Conservation (phyloP, 2,797 vertebrate genomes). For the Hafferia zeledoni region DNA sequence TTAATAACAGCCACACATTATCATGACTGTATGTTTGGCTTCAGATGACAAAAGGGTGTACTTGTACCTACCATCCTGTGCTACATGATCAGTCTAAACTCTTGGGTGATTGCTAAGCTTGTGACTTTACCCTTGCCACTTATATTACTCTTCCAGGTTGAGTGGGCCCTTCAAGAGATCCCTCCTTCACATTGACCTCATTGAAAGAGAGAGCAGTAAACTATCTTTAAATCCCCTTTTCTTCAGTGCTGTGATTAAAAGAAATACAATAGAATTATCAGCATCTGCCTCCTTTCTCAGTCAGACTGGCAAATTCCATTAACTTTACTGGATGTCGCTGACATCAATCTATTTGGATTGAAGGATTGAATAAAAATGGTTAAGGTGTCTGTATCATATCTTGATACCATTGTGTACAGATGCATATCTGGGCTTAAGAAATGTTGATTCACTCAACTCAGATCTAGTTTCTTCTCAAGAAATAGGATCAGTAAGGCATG, state of each 20-base stretch:
- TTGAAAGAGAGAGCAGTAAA: background rate
- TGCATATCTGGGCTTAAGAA: background rate
- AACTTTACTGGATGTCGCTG: background rate
- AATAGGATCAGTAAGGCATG: background rate
- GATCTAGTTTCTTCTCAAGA: background rate
- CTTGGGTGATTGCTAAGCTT: background rate
- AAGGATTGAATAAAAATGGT: background rate
- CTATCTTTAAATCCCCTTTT: background rate
- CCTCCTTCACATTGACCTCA: background rate
- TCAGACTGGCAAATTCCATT: background rate
- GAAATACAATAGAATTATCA: background rate
- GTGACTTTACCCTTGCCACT: background rate
- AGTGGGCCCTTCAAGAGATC: background rate
- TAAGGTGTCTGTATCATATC: background rate
- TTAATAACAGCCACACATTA: background rate
- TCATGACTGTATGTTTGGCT: background rate
- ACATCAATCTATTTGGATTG: background rate
- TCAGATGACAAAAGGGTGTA: background rate
- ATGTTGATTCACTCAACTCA: background rate
- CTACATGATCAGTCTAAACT: background rate
- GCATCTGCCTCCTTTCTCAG: background rate
- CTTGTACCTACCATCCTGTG: background rate
- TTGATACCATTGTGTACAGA: fast-evolving
- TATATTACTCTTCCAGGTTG: background rate
- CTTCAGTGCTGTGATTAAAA: background rate